Evolutionary conservation across 2,113 vertebrate genomes (phyloP).

Genomic region (Gulo gulo): DNA sequence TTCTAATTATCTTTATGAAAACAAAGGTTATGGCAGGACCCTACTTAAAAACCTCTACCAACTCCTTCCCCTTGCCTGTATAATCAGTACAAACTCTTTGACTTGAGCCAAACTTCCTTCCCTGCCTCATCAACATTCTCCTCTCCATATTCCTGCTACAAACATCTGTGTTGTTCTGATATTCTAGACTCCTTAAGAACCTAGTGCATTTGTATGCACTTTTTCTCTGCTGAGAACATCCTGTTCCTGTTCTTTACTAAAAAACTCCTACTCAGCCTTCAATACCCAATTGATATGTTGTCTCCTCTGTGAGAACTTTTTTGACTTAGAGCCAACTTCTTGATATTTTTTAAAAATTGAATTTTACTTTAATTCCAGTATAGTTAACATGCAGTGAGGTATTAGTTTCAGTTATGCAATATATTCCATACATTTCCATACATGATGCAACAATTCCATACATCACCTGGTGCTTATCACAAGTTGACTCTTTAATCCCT

Average conservation of each 20-base stretch:
- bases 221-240: neutral
- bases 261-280: conserved; percentile 18
- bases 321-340: neutral
- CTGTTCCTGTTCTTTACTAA: neutral
- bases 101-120: neutral
- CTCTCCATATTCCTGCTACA: neutral
- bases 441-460: neutral
- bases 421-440: neutral
- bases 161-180: neutral
- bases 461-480: neutral
- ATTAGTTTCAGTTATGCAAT: neutral
- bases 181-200: neutral
- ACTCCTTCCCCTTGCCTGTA: neutral
- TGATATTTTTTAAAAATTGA: neutral
- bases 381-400: neutral
- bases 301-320: neutral
- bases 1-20: neutral
- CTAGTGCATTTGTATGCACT: neutral
- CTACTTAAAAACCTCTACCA: neutral
- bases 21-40: neutral
- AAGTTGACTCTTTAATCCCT: neutral
- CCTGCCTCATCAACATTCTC: neutral
- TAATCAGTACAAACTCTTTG: neutral
- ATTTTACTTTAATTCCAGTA: neutral
- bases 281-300: neutral